phyloP scores from a whole-genome alignment of 2,797 vertebrate genomes.

The Fistularia commersonii region DNA sequence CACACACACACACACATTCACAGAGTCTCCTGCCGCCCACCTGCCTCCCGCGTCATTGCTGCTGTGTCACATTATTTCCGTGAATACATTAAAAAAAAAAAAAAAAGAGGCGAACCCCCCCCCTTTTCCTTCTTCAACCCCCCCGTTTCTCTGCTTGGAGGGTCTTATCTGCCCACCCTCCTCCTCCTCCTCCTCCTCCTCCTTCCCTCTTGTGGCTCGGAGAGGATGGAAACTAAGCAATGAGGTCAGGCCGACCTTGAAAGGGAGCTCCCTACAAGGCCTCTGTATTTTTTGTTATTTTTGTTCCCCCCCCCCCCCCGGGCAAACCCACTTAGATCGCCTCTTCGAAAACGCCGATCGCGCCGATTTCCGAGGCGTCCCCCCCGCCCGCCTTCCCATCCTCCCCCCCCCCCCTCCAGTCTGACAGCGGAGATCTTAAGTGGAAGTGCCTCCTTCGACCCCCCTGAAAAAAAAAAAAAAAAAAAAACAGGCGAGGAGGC shows the following conservation, averaged over 20 bases:
- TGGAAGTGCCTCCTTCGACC: too few species aligned
- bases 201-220: constrained; percentile 41
- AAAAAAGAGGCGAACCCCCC: constrained; percentile 65
- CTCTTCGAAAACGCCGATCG: constrained; percentile 46
- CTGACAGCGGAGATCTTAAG: constrained; percentile 20
- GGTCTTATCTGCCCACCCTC: constrained; percentile 64
- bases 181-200: constrained; percentile 51
- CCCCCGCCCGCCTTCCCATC: constrained; percentile 17
- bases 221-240: constrained; percentile 74
- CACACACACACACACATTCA: too few species aligned
- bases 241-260: constrained; percentile 80
- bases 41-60: constrained; percentile 67
- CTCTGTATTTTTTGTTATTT: constrained; percentile 58
- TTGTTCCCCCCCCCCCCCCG: constrained; percentile 39
- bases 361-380: constrained; percentile 42
- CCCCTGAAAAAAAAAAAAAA: too few species aligned
- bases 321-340: constrained; percentile 54
- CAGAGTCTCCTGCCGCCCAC: constrained; percentile 68
- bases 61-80: constrained; percentile 63
- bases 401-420: constrained; percentile 23
- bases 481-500: too few species aligned
- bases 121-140: background rate
- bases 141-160: too few species aligned
- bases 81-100: constrained; percentile 39
- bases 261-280: constrained; percentile 64